phyloP scores from a whole-genome alignment of 1,140 invertebrate genomes.

The Ptiloglossa arizonensis region DNA sequence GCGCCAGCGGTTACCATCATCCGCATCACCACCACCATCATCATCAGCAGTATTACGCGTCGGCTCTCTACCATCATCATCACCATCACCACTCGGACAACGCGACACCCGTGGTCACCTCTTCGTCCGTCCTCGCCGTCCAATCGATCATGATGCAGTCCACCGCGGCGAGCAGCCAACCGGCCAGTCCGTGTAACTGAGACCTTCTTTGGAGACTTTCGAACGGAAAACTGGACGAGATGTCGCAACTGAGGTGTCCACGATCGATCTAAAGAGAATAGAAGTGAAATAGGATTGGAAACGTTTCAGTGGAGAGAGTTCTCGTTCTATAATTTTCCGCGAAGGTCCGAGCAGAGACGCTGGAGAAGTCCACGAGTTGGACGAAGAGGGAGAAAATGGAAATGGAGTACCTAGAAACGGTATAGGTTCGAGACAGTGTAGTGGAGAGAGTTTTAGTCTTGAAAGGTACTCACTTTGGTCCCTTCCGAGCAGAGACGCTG shows the following conservation, averaged over 20 bases:
- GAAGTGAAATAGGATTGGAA: no score
- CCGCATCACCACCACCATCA: slow-evolving; percentile 70
- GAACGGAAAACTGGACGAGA: no score
- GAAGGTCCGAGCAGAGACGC: no score
- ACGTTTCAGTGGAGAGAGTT: neutral
- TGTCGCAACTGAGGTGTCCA: no score
- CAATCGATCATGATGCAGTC: slow-evolving; percentile 74
- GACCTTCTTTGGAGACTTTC: no score
- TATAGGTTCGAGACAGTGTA: no score
- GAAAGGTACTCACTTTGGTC: neutral
- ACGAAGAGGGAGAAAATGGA: no score
- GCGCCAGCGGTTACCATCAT: slow-evolving; percentile 59
- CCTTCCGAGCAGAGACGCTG: no score
- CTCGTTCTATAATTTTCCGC: no score
- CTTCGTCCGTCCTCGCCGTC: slow-evolving; percentile 63
- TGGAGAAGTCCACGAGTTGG: no score
- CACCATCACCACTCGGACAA: slow-evolving; percentile 74
- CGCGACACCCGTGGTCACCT: slow-evolving; percentile 39
- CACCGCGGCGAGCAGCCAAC: slow-evolving; percentile 68
- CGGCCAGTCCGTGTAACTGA: slow-evolving; percentile 77
- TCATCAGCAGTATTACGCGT: slow-evolving; percentile 81
- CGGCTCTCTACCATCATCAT: slow-evolving; percentile 78
- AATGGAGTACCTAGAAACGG: no score
- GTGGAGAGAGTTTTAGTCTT: neutral
- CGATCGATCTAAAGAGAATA: no score